A percentile compares a stretch with the other conserved stretches of the same genome.
Conservation (phyloP, 2,888 invertebrate genomes). For the Halocaridina rubra region DNA sequence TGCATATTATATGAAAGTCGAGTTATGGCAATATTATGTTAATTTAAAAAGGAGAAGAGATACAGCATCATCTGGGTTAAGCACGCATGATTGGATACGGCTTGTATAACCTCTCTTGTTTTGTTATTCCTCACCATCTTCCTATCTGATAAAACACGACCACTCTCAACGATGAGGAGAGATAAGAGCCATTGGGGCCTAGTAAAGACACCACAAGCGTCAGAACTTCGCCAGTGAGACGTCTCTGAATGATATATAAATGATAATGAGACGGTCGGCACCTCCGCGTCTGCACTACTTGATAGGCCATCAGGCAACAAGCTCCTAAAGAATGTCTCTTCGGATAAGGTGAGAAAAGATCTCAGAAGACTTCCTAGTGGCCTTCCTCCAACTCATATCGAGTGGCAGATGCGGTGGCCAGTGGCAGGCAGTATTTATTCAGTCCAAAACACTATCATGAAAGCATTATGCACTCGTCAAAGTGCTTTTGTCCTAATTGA, state of each 20-base stretch:
- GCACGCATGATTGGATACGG: background rate
- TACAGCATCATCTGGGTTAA: background rate
- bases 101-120: background rate
- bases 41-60: conserved; percentile 29
- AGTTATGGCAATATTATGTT: conserved; percentile 50
- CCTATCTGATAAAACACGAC: background rate
- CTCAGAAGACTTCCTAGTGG: no score
- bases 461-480: background rate
- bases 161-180: background rate
- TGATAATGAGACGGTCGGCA: background rate
- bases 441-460: background rate
- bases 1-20: conserved; percentile 51
- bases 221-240: no score
- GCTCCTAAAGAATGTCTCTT: no score
- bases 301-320: no score
- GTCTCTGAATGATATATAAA: background rate
- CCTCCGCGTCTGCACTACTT: no score
- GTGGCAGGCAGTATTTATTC: no score
- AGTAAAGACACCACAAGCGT: background rate
- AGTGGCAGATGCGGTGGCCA: no score
- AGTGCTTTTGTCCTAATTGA: background rate
- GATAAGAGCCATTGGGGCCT: background rate
- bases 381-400: no score
- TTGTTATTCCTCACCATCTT: background rate
- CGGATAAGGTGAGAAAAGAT: no score